Conservation (phyloP, 1,140 invertebrate genomes). For the Zophobas morio region DNA sequence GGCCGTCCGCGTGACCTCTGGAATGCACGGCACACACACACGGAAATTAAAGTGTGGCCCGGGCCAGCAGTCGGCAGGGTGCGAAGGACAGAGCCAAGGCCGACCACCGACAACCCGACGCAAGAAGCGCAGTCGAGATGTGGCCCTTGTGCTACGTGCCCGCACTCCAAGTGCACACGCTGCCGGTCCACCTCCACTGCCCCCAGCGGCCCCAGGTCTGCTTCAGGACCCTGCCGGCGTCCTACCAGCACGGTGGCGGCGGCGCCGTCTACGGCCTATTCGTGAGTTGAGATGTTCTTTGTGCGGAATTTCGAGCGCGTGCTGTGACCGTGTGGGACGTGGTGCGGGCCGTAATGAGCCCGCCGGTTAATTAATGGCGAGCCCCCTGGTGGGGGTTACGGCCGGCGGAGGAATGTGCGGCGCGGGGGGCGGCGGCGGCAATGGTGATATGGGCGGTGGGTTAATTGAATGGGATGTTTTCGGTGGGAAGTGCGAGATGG, state of each 20-base stretch:
- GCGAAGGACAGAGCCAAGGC: slow-evolving; percentile 69
- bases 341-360: background rate
- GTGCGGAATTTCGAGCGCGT: background rate
- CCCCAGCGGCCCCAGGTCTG: background rate
- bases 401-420: no score
- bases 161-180: slow-evolving; percentile 71
- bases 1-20: slow-evolving; percentile 56
- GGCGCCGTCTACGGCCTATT: slow-evolving; percentile 13
- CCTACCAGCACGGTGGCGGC: slow-evolving; percentile 51
- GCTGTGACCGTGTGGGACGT: background rate
- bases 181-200: slow-evolving; percentile 64
- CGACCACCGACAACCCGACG: slow-evolving; percentile 52
- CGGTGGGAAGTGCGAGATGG: no score
- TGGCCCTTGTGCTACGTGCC: slow-evolving; percentile 67
- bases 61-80: slow-evolving; percentile 61
- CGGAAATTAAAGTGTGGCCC: slow-evolving; percentile 71
- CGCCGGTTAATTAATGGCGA: no score
- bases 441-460: no score
- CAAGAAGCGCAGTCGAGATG: slow-evolving; percentile 59
- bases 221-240: slow-evolving; percentile 67
- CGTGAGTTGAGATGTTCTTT: slow-evolving; percentile 16
- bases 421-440: no score
- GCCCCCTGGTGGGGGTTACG: no score
- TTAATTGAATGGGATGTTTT: no score
- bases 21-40: slow-evolving; percentile 67